A percentile compares a stretch with the other conserved stretches of the same genome.
Evolutionary conservation across 2,113 vertebrate genomes (phyloP).

Genomic region (Lamprologus ornatipinnis): DNA sequence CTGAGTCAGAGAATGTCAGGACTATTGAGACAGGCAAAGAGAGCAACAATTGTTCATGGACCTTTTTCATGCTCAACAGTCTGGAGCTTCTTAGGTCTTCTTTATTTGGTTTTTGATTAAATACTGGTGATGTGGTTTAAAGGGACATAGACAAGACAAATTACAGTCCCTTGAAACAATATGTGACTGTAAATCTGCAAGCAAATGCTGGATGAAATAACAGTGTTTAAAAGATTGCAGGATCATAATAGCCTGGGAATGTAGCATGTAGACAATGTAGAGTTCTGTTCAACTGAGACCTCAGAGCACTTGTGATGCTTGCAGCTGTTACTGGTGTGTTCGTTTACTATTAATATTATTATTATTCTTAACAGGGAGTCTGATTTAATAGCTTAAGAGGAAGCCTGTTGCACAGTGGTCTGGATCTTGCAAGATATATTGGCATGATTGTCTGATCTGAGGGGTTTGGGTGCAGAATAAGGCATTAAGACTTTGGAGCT

Average conservation of each 20-base stretch:
- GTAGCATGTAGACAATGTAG: not conserved
- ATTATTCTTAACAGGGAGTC: not conserved
- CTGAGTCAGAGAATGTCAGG: not conserved
- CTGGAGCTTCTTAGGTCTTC: not conserved
- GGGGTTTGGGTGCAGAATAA: not conserved
- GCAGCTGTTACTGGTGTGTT: not conserved
- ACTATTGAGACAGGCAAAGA: not conserved
- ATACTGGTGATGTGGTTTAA: not conserved
- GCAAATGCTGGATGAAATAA: not conserved
- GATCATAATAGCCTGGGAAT: not conserved
- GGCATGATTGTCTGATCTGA: not conserved
- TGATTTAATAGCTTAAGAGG: not conserved
- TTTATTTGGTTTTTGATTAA: not conserved
- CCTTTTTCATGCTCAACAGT: not conserved
- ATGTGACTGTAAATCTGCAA: not conserved
- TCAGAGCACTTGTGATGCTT: not conserved
- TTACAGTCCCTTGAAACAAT: not conserved
- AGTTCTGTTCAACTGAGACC: not conserved
- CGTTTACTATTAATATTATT: not conserved
- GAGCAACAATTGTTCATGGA: slow-evolving; percentile 21
- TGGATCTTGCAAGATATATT: not conserved
- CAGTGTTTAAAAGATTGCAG: not conserved
- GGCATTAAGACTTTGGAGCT: not conserved
- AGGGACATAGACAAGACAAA: slow-evolving; percentile 48
- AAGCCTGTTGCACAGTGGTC: not conserved